Evolutionary conservation across 2,888 invertebrate genomes (phyloP), one percentile per base, ranked within the genome.

Genomic region (Caenorhabditis sp.): DNA sequence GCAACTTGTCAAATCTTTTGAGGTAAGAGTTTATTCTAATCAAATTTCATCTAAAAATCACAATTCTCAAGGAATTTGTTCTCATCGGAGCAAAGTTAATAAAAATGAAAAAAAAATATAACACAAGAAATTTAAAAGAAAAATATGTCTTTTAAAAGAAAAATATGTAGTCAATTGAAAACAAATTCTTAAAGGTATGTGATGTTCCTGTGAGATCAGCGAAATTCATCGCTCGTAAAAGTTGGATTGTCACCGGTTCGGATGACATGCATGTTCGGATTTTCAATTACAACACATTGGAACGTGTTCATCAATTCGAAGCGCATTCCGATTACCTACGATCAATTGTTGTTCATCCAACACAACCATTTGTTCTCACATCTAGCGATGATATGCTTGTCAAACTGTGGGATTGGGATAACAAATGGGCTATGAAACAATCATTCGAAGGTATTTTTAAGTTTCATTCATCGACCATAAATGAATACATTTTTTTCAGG

Each of bases 331-430:
- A 99, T 89, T 99, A 99, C 89, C 93, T 99, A 26, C 78, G 87
- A 76, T 94, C 94, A 86, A 96, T 99, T 85, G 94, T 94, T 6
- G 93, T 99, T 14, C 99, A 99, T 90, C 97, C 99, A 4, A 94
- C 95, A 55, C 97, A 97, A 88, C 95, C 99, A 0, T 94, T 95
- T 88, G 93, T 99, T 79, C 91, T 99, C 59, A 97, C 97, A 0
- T 76, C 89, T 90, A 67, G 89, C 94, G 97, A 99, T 91, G 99
- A 99, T 88, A 94, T 99, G 93, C 90, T 95, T 65, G 95, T 99
- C 77, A 99, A 99, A 89, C 89, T 99, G 69, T 99, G 99, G 99
- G 99, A 99, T 89, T 99, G 99, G 99, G 99, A 99, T 64, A 96
- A 97, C 88, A 92, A 94, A 86, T 99, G 97, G 97, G 92, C 93